Base-by-base conservation (phyloP, 2,113 vertebrate species). In the Megaceryle maxima region DNA sequence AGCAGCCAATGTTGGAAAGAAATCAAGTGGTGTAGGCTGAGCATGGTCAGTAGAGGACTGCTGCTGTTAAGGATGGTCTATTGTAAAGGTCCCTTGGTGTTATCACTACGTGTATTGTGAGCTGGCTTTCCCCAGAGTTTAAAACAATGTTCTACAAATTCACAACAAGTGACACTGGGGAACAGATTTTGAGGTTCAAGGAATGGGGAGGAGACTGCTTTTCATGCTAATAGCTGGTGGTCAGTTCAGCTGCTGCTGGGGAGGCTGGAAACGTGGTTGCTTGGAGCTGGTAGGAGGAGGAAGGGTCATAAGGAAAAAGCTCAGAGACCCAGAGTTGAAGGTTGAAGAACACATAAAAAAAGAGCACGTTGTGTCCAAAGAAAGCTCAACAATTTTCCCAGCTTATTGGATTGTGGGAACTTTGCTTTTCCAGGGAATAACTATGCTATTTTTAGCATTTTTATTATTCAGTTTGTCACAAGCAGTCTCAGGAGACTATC, bases 391-490 rank as follows among this genome's bases (percentile, higher is more conserved):
- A 89, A 97, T 94, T 98, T 98, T 98, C 98, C 98, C 98, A 98
- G 97, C 97, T 98, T 80, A 51, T 64, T 97, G 97, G 95, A 97
- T 98, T 98, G 98, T 98, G 98, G 98, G 98, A 98, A 98, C 97
- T 96, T 93, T 83, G 88, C 94, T 97, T 98, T 98, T 98, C 93
- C 96, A 96, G 95, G 97, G 98, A 97, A 98, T 95, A 97, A 96
- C 93, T 94, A 62, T 44, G 87, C 97, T 98, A 98, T 98, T 98
- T 98, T 98, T 98, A 98, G 97, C 97, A 77, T 98, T 98, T 98
- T 98, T 98, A 98, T 98, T 97, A 97, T 97, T 97, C 97, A 96
- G 72, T 98, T 98, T 98, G 97, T 98, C 97, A 98, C 63, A 83
- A 84, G 96, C 94, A 22, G 94, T 98, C 98, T 98, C 98, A 75